phyloP scores from a whole-genome alignment of 2,888 invertebrate genomes.

The Halictus quadricinctus region DNA sequence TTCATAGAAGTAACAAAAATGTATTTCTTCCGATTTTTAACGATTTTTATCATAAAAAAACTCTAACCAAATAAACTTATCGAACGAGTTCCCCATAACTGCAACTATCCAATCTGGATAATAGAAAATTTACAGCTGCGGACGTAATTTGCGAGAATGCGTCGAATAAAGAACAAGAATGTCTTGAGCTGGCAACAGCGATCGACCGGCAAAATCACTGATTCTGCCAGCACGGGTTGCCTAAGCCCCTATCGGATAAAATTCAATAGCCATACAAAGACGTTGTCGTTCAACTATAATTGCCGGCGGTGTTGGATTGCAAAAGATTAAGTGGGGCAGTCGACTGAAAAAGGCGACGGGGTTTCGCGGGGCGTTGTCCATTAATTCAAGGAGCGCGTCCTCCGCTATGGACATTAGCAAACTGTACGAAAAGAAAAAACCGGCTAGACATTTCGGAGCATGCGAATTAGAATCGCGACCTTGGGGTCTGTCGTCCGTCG shows the following conservation, averaged over 20 bases:
- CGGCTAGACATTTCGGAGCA: constrained; percentile 36
- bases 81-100: too few species aligned
- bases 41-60: too few species aligned
- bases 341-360: too few species aligned
- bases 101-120: too few species aligned
- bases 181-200: background rate
- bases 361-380: constrained; percentile 1
- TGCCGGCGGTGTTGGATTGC: constrained; percentile 7
- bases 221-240: background rate
- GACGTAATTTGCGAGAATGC: too few species aligned
- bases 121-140: background rate
- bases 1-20: too few species aligned
- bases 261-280: constrained; percentile 13
- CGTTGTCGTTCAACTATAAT: constrained; percentile 8
- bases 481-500: constrained; percentile 30
- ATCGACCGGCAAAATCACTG: background rate
- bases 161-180: background rate
- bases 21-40: too few species aligned
- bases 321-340: background rate
- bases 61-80: too few species aligned
- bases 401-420: constrained; percentile 19
- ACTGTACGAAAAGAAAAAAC: background rate
- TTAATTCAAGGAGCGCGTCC: constrained; percentile 23
- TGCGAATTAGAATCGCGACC: constrained; percentile 52
- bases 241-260: background rate